Base-by-base conservation (phyloP, 2,797 vertebrate species). In the Coreius guichenoti region DNA sequence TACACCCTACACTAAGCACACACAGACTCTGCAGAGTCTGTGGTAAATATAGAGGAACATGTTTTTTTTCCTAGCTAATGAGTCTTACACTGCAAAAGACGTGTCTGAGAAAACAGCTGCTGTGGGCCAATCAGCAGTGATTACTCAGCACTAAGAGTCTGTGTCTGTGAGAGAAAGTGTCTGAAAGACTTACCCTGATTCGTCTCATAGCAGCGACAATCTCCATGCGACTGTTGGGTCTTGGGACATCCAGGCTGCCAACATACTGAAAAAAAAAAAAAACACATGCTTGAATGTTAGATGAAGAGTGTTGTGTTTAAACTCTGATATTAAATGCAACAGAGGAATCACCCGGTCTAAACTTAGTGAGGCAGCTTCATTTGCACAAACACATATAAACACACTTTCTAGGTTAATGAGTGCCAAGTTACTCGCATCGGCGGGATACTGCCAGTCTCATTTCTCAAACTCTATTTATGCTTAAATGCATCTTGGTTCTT, bases 171-270 rank as follows among this genome's bases (percentile, higher is more conserved):
- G 43, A 79, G 31, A 68, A 84, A 77, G 47, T 39, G 75, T 72
- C 70, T 61, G 56, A 47, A 76, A 21, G 39, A 88, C 96, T 97
- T 90, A 98, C 97, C 95, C 97, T 94, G 90, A 98, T 98, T 91
- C 97, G 96, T 72, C 97, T 96, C 97, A 97, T 98, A 72, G 96
- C 96, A 26, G 97, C 96, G 75, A 98, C 97, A 0, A 98, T 98
- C 93, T 98, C 97, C 96, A 98, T 96, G 0, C 97, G 96, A 90
- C 97, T 98, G 95, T 96, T 98, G 89, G 97, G 97, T 90, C 97
- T 94, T 68, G 96, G 95, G 16, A 98, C 96, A 2, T 98, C 97
- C 76, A 98, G 92, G 86, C 97, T 96, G 8, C 97, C 97, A 16
- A 98, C 96, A 82, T 98, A 98, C 97, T 98, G 95, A 36, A 91